Base-by-base conservation (phyloP, 2,113 vertebrate genomes). In the Glaucomys volans region DNA sequence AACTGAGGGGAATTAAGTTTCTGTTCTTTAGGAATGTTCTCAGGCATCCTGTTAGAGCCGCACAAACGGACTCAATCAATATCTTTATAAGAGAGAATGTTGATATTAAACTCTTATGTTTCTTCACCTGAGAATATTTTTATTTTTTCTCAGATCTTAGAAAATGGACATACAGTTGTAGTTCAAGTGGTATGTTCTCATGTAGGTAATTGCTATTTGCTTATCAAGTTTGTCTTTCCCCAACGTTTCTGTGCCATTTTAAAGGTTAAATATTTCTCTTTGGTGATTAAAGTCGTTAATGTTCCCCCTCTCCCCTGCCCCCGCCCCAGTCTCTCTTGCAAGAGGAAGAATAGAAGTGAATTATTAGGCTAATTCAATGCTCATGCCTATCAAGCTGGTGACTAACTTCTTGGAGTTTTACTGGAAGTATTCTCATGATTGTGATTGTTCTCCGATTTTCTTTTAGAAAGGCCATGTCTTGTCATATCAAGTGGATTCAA, bases 241-340 rank as follows among this genome's bases (percentile, higher is more conserved):
- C 20, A 71, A 47, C 8, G n/a, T 74, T 91, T 95, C 10, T 75
- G 18, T 82, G 37, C 16, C 18, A 62, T 77, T 79, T 67, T 85
- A 28, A 20, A 82, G 95, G 75, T 90, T 80, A 71, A 91, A 74
- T 83, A 87, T 76, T 94, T 92, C 17, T 10, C 6, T 71, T 91
- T 86, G 76, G 47, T 91, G 52, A 17, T 67, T 94, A 74, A 94
- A 42, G 1, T 83, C 6, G n/a, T n/a, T n/a, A n/a, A n/a, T n/a
- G n/a, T n/a, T n/a, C n/a, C n/a, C n/a, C n/a, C n/a, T n/a, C n/a
- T n/a, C n/a, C n/a, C n/a, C n/a, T n/a, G n/a, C n/a, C n/a, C n/a
- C n/a, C n/a, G n/a, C n/a, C n/a, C n/a, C n/a, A n/a, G n/a, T n/a
- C 64, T 66, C 64, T 66, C 87, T 80, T 85, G 86, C 24, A 10